These are phyloP conservation scores for Chrysina gloriosa DNA, from an alignment of 2,888 invertebrate genomes.

Conservation along the genomic window DNA sequence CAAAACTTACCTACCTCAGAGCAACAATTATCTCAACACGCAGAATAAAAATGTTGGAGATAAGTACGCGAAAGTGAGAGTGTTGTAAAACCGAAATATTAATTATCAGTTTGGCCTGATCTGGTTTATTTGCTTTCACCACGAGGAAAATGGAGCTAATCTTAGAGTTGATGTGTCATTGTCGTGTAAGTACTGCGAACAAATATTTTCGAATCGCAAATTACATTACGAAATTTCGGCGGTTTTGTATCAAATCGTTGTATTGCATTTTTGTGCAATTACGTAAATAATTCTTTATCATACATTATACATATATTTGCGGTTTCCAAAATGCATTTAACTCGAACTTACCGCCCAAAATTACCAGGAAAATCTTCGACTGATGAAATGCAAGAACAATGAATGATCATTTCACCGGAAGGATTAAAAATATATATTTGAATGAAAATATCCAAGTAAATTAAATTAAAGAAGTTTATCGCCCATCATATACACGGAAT, in stretches of 20 bases:
- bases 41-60: neutral
- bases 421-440: no score
- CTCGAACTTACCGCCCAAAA: no score
- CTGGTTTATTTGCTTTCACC: slow-evolving; percentile 28
- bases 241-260: neutral
- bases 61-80: slow-evolving; percentile 11
- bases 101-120: slow-evolving; percentile 23
- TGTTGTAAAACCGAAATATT: slow-evolving; percentile 18
- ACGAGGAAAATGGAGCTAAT: neutral
- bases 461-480: no score
- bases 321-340: no score
- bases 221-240: no score
- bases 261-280: neutral
- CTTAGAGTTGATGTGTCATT: neutral
- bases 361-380: no score
- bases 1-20: slow-evolving; percentile 9
- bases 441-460: no score
- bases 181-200: neutral
- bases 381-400: no score
- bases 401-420: no score
- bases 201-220: neutral
- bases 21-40: neutral
- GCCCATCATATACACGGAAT: no score
- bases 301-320: no score
- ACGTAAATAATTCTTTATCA: neutral